Conservation (phyloP, 1,140 invertebrate species). For the Macrostomum lignano region DNA sequence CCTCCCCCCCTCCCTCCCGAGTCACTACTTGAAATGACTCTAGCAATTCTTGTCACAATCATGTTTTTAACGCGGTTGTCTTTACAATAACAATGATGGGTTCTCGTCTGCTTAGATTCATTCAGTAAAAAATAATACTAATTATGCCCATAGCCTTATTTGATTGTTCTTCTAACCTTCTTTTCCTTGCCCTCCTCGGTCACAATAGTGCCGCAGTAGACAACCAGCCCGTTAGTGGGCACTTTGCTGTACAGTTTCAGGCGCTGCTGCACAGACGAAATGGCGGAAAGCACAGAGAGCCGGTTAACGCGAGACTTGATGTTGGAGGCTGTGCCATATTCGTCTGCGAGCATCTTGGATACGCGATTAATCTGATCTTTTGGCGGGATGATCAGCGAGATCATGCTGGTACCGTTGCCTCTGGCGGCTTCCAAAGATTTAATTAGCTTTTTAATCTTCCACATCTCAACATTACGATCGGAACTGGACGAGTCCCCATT, state of each 20-base stretch:
- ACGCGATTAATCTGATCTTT: constrained; percentile 96
- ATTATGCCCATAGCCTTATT: no score
- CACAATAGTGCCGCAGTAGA: constrained; percentile 97
- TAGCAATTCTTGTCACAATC: no score
- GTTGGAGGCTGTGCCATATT: constrained; percentile 97
- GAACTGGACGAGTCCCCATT: no score
- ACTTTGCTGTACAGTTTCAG: constrained; percentile 75
- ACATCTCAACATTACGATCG: constrained; percentile 97
- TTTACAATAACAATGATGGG: no score
- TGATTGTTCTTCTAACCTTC: no score
- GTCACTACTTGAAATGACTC: no score
- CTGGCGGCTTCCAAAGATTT: constrained; percentile 97
- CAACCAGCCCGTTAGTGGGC: constrained; percentile 88
- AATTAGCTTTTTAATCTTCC: constrained; percentile 99
- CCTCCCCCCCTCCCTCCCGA: no score
- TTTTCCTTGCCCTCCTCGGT: constrained; percentile 99
- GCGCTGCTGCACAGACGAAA: constrained; percentile 94
- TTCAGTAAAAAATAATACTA: no score
- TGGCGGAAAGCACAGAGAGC: constrained; percentile 85
- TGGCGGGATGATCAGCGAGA: constrained; percentile 94
- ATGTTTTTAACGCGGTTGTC: no score
- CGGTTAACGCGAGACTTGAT: constrained; percentile 96
- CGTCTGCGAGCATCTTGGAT: constrained; percentile 97
- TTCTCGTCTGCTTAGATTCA: no score
- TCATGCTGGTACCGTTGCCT: constrained; percentile 99